Evolutionary conservation across 2,113 vertebrate species (phyloP).

Genomic region (Geococcyx californianus): DNA sequence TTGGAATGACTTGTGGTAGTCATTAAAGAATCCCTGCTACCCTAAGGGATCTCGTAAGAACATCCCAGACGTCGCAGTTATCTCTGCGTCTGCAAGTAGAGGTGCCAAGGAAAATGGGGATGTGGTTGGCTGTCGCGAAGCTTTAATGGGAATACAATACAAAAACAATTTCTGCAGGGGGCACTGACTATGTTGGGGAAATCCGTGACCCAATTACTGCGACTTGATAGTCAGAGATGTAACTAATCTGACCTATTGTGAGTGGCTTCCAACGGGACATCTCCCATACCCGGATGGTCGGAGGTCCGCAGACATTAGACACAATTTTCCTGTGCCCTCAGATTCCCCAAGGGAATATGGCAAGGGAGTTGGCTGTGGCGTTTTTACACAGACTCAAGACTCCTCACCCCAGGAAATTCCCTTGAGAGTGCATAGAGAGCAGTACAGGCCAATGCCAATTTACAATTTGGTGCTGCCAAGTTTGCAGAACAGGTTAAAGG

Average conservation of each 20-base stretch:
- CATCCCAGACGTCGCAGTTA: background rate
- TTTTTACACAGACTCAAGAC: background rate
- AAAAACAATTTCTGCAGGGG: background rate
- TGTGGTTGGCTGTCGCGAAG: background rate
- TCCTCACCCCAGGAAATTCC: background rate
- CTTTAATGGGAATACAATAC: background rate
- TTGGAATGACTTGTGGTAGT: background rate
- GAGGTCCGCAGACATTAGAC: background rate
- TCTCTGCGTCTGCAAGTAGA: background rate
- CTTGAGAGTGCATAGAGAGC: background rate
- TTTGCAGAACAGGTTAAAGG: background rate
- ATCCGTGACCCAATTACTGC: background rate
- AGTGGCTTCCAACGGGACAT: background rate
- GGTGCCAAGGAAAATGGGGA: background rate
- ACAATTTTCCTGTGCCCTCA: background rate
- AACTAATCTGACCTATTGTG: background rate
- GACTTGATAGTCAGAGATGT: background rate
- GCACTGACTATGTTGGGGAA: background rate
- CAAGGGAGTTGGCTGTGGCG: background rate
- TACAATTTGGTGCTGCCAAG: background rate
- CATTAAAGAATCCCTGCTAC: background rate
- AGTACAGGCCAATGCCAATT: background rate
- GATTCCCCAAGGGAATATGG: background rate
- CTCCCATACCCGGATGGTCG: background rate
- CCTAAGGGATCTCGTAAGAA: background rate